Evolutionary conservation across 1,140 invertebrate genomes (phyloP).

Genomic region (Ridgeia piscesae): DNA sequence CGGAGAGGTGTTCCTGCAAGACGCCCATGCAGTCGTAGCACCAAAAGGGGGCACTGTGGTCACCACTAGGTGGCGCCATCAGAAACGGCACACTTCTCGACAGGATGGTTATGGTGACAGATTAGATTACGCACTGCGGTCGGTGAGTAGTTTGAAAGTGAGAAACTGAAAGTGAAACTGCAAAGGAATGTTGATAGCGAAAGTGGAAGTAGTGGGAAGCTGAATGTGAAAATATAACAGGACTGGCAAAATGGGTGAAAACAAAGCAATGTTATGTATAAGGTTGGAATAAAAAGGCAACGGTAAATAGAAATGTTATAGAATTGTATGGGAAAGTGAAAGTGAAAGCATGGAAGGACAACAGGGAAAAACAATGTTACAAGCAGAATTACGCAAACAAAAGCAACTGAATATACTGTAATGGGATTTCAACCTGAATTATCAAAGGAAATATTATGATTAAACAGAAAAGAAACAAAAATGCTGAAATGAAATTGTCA

Average conservation of each 20-base stretch:
- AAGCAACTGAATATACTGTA: too few species aligned
- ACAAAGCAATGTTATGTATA: too few species aligned
- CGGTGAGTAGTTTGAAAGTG: not conserved
- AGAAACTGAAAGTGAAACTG: not conserved
- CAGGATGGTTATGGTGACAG: not conserved
- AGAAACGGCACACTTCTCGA: not conserved
- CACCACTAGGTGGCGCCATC: not conserved
- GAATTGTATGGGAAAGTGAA: too few species aligned
- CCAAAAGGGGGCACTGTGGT: not conserved
- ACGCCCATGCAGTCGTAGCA: not conserved
- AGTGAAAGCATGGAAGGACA: not conserved
- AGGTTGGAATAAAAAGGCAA: too few species aligned
- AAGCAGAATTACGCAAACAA: not conserved
- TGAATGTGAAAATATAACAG: too few species aligned
- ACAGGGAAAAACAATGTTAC: not conserved
- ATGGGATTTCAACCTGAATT: too few species aligned
- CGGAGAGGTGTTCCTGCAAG: constrained; percentile 20
- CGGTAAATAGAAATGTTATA: too few species aligned
- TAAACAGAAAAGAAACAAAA: not conserved
- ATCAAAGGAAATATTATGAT: not conserved
- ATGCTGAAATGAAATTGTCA: constrained; percentile 12
- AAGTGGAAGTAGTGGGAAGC: not conserved
- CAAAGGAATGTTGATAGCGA: not conserved
- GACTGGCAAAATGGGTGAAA: too few species aligned
- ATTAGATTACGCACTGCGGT: not conserved